Conservation (phyloP, 2,797 vertebrate species). For the Sarcoramphus papa region DNA sequence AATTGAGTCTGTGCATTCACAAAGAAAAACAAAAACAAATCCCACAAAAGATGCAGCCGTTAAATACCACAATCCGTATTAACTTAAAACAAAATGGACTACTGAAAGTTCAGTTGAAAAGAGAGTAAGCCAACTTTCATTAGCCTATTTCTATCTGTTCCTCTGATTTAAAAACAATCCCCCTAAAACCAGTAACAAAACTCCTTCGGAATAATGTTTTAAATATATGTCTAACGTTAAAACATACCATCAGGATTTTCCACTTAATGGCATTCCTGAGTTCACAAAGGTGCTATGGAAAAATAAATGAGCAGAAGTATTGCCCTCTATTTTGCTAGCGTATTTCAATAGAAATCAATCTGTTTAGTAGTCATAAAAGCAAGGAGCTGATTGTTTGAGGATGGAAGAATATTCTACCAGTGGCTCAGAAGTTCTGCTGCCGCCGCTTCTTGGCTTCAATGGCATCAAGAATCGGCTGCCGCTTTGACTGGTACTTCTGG, state of each 20-base stretch:
- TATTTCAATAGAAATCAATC: conserved; percentile 31
- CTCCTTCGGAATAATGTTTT: conserved; percentile 12
- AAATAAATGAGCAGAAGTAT: conserved; percentile 39
- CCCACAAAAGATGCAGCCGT: not conserved
- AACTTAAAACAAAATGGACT: conserved; percentile 37
- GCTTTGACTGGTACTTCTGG: conserved; percentile 92
- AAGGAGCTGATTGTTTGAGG: conserved; percentile 36
- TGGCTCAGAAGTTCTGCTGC: conserved; percentile 87
- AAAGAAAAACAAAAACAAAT: not conserved
- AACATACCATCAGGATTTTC: conserved; percentile 41
- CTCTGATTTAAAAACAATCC: conserved; percentile 48
- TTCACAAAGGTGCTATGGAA: conserved; percentile 69
- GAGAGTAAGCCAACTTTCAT: conserved; percentile 35
- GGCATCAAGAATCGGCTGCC: conserved; percentile 93
- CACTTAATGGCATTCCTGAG: conserved; percentile 66
- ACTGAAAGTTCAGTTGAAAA: conserved; percentile 39
- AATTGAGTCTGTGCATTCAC: conserved; percentile 59
- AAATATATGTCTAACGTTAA: not conserved
- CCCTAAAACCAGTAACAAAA: conserved; percentile 48
- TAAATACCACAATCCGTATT: conserved; percentile 23
- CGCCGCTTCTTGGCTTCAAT: conserved; percentile 93
- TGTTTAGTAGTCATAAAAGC: conserved; percentile 16
- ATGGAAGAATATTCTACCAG: not conserved
- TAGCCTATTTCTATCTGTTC: conserved; percentile 25
- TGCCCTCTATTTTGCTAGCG: conserved; percentile 43